Conservation (phyloP, 2,888 invertebrate species). For the Ectropis crepuscularia region DNA sequence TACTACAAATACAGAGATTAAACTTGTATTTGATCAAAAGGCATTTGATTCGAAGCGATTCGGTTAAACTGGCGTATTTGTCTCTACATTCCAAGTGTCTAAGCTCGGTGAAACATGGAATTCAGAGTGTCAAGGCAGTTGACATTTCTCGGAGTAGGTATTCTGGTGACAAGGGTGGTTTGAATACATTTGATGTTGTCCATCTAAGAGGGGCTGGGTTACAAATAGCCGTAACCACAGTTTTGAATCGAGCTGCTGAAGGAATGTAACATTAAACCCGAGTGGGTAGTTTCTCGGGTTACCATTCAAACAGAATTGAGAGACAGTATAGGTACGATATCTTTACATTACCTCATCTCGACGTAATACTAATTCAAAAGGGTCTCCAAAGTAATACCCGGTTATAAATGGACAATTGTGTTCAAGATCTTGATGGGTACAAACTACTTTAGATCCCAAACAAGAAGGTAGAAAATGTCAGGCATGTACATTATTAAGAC, state of each 20-base stretch:
- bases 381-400: not conserved
- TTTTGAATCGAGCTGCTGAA: slow-evolving; percentile 14
- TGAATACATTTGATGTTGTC: slow-evolving; percentile 40
- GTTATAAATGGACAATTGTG: not conserved
- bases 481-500: not conserved
- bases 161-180: slow-evolving; percentile 48
- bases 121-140: slow-evolving; percentile 53
- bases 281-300: slow-evolving; percentile 4
- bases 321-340: slow-evolving; percentile 13
- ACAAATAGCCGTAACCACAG: slow-evolving; percentile 23
- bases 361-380: slow-evolving; percentile 4
- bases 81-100: slow-evolving; percentile 53
- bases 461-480: not conserved
- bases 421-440: not conserved
- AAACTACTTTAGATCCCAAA: slow-evolving; percentile 10
- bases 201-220: slow-evolving; percentile 31
- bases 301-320: slow-evolving; percentile 13
- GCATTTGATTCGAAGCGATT: slow-evolving; percentile 55
- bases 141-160: slow-evolving; percentile 48
- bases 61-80: slow-evolving; percentile 51
- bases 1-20: slow-evolving; percentile 28
- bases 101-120: slow-evolving; percentile 54
- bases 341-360: slow-evolving; percentile 10
- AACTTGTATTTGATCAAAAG: slow-evolving; percentile 48
- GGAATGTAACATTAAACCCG: slow-evolving; percentile 18